Evolutionary conservation across 2,888 invertebrate species (phyloP).

Genomic region (Drosophila paramelanica): DNA sequence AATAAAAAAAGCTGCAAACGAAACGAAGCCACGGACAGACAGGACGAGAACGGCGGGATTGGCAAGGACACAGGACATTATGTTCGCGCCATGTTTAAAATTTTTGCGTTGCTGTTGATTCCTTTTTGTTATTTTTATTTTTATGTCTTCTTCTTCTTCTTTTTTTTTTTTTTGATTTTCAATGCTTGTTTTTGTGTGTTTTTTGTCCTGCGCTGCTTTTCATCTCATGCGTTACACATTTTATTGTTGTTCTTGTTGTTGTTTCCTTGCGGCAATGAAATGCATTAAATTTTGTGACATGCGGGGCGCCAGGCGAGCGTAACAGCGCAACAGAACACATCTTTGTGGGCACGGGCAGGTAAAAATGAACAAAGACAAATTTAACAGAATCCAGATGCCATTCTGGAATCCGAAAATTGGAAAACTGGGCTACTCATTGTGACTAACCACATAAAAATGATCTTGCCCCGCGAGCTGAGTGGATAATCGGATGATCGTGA

Average conservation of each 20-base stretch:
- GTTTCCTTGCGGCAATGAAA: conserved; percentile 61
- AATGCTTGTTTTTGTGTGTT: conserved; percentile 36
- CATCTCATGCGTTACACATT: conserved; percentile 78
- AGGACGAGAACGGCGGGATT: conserved; percentile 35
- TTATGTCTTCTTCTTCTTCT: conserved; percentile 15
- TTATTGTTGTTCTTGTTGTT: conserved; percentile 53
- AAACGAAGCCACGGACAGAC: conserved; percentile 27
- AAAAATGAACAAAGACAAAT: conserved; percentile 52
- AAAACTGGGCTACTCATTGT: conserved; percentile 16
- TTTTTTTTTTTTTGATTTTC: conserved; percentile 37
- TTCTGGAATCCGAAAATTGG: conserved; percentile 23
- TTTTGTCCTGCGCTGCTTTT: conserved; percentile 67
- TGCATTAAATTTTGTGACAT: conserved; percentile 72
- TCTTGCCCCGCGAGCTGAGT: neutral
- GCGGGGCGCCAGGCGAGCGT: conserved; percentile 69
- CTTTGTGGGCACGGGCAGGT: conserved; percentile 42
- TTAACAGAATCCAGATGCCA: conserved; percentile 57
- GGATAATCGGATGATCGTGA: neutral
- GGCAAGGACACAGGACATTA: conserved; percentile 83
- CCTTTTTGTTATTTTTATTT: conserved; percentile 53
- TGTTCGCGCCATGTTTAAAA: conserved; percentile 84
- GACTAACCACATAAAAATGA: conserved; percentile 15
- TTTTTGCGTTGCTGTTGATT: conserved; percentile 54
- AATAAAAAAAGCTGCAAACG: conserved; percentile 33
- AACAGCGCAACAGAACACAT: conserved; percentile 8